phyloP scores from a whole-genome alignment of 2,113 vertebrate species.

The Petroica traversi region DNA sequence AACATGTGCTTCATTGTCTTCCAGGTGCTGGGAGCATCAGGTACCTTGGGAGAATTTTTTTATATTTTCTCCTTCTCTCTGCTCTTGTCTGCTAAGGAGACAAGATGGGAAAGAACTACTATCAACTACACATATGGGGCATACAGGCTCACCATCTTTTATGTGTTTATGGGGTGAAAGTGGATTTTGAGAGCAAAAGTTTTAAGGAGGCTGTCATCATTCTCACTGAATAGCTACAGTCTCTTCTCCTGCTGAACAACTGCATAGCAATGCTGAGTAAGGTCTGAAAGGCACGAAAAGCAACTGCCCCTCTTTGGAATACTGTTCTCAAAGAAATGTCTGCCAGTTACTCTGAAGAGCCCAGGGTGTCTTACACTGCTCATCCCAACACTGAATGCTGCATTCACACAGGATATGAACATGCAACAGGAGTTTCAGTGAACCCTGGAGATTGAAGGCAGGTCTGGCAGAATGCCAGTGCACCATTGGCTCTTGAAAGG shows the following conservation, averaged over 20 bases:
- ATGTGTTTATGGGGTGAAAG: background rate
- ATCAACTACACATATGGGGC: fast-evolving
- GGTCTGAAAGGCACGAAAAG: background rate
- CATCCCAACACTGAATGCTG: background rate
- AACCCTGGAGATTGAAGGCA: background rate
- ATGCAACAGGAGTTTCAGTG: background rate
- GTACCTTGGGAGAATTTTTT: background rate
- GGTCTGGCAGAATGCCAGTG: background rate
- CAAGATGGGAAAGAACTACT: background rate
- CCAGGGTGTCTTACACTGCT: background rate
- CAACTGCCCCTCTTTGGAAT: background rate
- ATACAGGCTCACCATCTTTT: background rate
- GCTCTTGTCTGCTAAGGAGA: background rate
- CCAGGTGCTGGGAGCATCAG: background rate
- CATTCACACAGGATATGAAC: background rate
- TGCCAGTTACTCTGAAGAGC: background rate
- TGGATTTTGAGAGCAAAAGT: background rate
- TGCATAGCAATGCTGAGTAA: background rate
- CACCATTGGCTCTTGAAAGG: background rate
- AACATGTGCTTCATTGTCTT: background rate
- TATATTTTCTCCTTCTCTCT: background rate
- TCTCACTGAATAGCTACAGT: background rate
- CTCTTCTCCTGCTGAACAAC: background rate
- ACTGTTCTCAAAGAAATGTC: background rate
- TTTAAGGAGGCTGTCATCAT: background rate